Evolutionary conservation across 2,797 vertebrate species (phyloP).

Genomic region (Hybognathus amarus): DNA sequence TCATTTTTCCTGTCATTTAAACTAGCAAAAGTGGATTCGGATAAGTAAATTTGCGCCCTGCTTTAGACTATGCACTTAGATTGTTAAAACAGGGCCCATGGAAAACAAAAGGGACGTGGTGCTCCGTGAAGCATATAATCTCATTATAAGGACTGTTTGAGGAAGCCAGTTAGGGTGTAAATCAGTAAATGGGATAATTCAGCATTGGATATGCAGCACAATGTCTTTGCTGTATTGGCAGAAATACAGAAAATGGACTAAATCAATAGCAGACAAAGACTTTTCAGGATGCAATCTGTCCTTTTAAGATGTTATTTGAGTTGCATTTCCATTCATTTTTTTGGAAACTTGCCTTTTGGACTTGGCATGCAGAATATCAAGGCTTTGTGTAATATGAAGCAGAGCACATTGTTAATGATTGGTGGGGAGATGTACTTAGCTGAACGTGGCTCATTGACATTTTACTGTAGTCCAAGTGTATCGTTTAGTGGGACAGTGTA

Average conservation of each 20-base stretch:
- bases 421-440: neutral
- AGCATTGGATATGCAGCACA: constrained; percentile 23
- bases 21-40: too few species aligned
- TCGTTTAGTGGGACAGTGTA: constrained; percentile 3
- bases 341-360: neutral
- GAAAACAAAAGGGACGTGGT: constrained; percentile 35
- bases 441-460: neutral
- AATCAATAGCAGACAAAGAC: neutral
- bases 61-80: too few species aligned
- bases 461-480: constrained; percentile 13
- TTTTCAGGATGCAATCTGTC: neutral
- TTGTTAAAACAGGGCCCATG: neutral
- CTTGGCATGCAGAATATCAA: neutral
- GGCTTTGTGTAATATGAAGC: neutral
- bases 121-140: constrained; percentile 54
- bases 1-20: too few species aligned
- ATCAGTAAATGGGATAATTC: constrained; percentile 30
- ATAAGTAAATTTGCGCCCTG: too few species aligned
- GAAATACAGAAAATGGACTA: neutral
- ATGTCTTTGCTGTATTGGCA: constrained; percentile 9
- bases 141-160: constrained; percentile 56
- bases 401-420: neutral
- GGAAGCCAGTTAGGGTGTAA: constrained; percentile 51
- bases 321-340: neutral
- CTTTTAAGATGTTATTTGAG: neutral